Evolutionary conservation across 2,113 vertebrate genomes (phyloP).

Genomic region (Tupaia chinensis): DNA sequence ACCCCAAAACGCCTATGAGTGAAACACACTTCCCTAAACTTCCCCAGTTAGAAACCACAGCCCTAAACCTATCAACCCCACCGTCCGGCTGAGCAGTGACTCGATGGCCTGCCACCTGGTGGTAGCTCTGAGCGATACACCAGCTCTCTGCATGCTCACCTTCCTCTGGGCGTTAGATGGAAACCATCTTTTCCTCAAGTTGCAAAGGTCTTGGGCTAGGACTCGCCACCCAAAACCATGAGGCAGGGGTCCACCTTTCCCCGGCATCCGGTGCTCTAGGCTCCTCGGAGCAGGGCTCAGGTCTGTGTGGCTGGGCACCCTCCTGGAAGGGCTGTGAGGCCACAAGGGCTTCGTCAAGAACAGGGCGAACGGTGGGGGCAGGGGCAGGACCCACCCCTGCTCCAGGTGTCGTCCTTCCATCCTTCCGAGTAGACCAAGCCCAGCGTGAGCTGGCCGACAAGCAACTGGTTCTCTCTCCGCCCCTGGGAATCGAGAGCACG

Average conservation of each 20-base stretch:
- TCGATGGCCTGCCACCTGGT: not conserved
- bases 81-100: not conserved
- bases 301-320: not conserved
- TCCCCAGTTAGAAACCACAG: not conserved
- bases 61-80: not conserved
- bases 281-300: not conserved
- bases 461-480: not conserved
- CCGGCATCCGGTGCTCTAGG: not conserved
- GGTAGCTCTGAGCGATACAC: not conserved
- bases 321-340: not conserved
- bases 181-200: not conserved
- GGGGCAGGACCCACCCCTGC: not conserved
- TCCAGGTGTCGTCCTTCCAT: not conserved
- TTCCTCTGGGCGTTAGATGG: not conserved
- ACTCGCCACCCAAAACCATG: not conserved
- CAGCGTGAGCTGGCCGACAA: constrained; percentile 41
- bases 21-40: not conserved
- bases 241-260: too few relatives aligned
- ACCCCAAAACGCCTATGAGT: not conserved
- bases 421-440: not conserved
- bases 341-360: not conserved
- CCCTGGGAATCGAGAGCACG: constrained; percentile 22
- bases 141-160: not conserved
- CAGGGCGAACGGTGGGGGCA: not conserved
- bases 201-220: not conserved